Base-by-base conservation (phyloP, 2,797 vertebrate species). In the Danionella dracula region DNA sequence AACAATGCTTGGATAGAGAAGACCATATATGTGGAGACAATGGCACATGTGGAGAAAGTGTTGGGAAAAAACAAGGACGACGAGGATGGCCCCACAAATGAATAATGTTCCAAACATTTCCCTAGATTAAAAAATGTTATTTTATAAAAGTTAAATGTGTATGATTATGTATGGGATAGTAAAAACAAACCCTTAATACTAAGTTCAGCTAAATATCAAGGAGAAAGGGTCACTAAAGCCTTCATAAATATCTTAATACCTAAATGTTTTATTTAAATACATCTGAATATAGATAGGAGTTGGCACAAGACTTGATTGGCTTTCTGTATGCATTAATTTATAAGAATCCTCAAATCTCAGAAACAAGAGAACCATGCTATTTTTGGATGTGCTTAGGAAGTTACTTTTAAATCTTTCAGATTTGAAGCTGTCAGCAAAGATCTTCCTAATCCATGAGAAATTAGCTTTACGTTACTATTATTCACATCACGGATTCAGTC, bases 261-360 rank as follows among this genome's bases (percentile, higher is more conserved):
- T 23, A 31, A 50, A 57, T 45, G 29, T 42, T 57, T 66, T 64
- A 71, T 69, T 67, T 54, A 72, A 70, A 69, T 59, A 38, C 19
- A 29, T 70, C 29, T 31, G 53, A 69, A 67, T 66, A 40, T 45
- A 60, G 46, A 57, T 58, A 64, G 23, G 46, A 45, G 15, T 19
- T 19, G 11, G 35, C 4, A 8, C 15, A 58, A 74, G 83, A 83
- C 84, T 85, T 81, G 83, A 83, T 85, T 80, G 76, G 73, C 71
- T 37, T 54, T 78, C 41, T 45, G 82, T 84, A 82, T 88, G 83
- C 81, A 88, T 88, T 85, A 89, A n/a, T 85, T 86, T 85, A 87
- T 87, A 86, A 87, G 81, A 74, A 38, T 62, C 57, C 63, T 70
- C 42, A 54, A 64, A 76, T 29, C 74, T 59, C 70, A 78, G 70